phyloP scores from a whole-genome alignment of 1,140 invertebrate species.

The Coelopa frigida region DNA sequence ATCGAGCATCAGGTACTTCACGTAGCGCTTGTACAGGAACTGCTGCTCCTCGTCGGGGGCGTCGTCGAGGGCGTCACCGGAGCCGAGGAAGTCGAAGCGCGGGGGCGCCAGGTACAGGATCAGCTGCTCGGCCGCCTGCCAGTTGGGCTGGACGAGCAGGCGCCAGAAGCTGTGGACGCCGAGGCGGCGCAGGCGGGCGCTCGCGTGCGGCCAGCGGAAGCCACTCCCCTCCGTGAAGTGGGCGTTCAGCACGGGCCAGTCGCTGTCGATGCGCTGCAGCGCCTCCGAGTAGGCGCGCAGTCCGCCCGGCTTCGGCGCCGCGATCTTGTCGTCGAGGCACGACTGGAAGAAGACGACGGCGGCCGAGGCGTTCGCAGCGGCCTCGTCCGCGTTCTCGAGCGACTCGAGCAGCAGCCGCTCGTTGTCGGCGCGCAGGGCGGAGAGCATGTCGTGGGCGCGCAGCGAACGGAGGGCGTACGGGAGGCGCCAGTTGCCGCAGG shows the following conservation, averaged over 20 bases:
- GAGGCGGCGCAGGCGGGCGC: slow-evolving; percentile 23
- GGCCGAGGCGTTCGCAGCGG: background rate
- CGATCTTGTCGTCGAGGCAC: background rate
- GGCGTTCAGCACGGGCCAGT: slow-evolving; percentile 22
- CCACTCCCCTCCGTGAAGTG: background rate
- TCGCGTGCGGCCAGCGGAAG: slow-evolving; percentile 24
- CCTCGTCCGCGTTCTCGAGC: slow-evolving; percentile 10
- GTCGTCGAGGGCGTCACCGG: background rate
- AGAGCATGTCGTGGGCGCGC: slow-evolving; percentile 25
- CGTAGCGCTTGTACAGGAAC: slow-evolving; percentile 28
- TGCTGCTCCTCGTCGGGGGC: slow-evolving; percentile 12
- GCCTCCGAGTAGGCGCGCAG: slow-evolving; percentile 24
- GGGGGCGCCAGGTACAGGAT: slow-evolving; percentile 33
- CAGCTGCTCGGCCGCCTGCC: slow-evolving; percentile 30
- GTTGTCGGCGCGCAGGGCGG: slow-evolving; percentile 22
- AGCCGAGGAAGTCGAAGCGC: slow-evolving; percentile 16
- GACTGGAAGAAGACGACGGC: too few species aligned
- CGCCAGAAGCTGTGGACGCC: slow-evolving; percentile 29
- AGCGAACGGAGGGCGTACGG: slow-evolving; percentile 14
- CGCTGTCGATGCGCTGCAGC: slow-evolving; percentile 12
- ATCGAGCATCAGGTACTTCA: slow-evolving; percentile 31
- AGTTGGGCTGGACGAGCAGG: slow-evolving; percentile 25
- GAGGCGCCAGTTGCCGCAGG: slow-evolving; percentile 35
- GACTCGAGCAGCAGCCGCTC: slow-evolving; percentile 24
- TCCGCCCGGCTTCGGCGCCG: slow-evolving; percentile 9